These are phyloP conservation scores for Rhamnusium bicolor DNA, from an alignment of 2,888 invertebrate species.

Conservation along the genomic window DNA sequence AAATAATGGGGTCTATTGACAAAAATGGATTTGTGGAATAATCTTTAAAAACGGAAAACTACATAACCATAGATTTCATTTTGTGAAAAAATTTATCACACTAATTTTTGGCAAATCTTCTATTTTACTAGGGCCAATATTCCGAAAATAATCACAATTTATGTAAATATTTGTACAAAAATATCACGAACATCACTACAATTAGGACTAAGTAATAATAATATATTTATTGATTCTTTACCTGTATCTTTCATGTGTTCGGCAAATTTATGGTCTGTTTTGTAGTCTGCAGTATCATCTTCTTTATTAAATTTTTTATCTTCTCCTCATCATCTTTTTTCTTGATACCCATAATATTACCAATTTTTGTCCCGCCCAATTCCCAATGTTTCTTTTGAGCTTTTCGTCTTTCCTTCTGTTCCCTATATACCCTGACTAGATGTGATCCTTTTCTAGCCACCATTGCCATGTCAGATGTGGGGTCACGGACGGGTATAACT, in stretches of 20 bases:
- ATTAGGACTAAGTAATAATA: too few species aligned
- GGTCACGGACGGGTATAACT: constrained; percentile 96
- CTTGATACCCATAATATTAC: constrained; percentile 97
- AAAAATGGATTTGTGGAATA: too few species aligned
- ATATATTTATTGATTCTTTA: too few species aligned
- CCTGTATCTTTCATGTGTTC: constrained; percentile 88
- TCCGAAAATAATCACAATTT: too few species aligned
- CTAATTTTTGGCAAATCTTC: too few species aligned
- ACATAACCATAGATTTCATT: too few species aligned
- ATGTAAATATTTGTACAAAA: too few species aligned
- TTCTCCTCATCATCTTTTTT: constrained; percentile 84
- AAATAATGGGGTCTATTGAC: too few species aligned
- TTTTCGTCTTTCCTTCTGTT: constrained; percentile 96
- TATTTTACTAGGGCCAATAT: too few species aligned
- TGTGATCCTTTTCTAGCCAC: constrained; percentile 95
- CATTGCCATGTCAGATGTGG: constrained; percentile 97
- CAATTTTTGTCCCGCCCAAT: constrained; percentile 94
- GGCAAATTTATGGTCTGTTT: constrained; percentile 96
- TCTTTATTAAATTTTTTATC: constrained; percentile 78
- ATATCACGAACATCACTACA: too few species aligned
- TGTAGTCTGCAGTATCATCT: constrained; percentile 86
- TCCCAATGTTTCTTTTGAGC: constrained; percentile 99
- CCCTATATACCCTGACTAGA: constrained; percentile 91
- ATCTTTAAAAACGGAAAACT: too few species aligned
- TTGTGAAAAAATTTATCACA: too few species aligned